Percentiles rank a stretch among this genome's conserved stretches.
Evolutionary conservation across 1,140 invertebrate species (phyloP).

Genomic region (Physella acuta): DNA sequence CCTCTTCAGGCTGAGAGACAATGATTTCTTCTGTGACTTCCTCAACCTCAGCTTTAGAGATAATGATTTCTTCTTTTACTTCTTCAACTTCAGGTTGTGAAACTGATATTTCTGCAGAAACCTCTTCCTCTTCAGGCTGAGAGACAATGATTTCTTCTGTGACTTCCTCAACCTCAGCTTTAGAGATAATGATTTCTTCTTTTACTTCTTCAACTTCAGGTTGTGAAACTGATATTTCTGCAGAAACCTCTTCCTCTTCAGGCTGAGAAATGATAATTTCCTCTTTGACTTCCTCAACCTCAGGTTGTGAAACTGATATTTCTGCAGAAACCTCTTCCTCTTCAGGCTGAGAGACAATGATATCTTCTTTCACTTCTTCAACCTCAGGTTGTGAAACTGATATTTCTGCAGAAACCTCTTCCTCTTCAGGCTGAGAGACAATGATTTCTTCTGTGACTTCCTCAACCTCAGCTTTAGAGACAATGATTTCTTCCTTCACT

Average conservation of each 20-base stretch:
- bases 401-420: slow-evolving; percentile 15
- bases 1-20: slow-evolving; percentile 9
- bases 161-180: slow-evolving; percentile 16
- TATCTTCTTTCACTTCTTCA: slow-evolving; percentile 34
- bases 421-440: slow-evolving; percentile 16
- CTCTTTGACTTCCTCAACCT: slow-evolving; percentile 32
- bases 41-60: slow-evolving; percentile 26
- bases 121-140: slow-evolving; percentile 28
- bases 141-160: slow-evolving; percentile 18
- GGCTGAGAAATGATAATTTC: slow-evolving; percentile 19
- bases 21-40: slow-evolving; percentile 29
- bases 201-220: slow-evolving; percentile 31
- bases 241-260: slow-evolving; percentile 22
- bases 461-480: slow-evolving; percentile 27
- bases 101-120: slow-evolving; percentile 25
- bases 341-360: neutral
- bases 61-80: slow-evolving; percentile 19
- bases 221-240: slow-evolving; percentile 25
- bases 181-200: slow-evolving; percentile 25
- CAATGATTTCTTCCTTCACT: neutral
- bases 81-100: slow-evolving; percentile 15
- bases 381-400: slow-evolving; percentile 22
- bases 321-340: slow-evolving; percentile 24
- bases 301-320: slow-evolving; percentile 21
- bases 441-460: slow-evolving; percentile 26